Percentiles rank a stretch among this genome's conserved stretches.
Conservation (phyloP, 2,113 vertebrate genomes). For the Sinosuthora webbiana region DNA sequence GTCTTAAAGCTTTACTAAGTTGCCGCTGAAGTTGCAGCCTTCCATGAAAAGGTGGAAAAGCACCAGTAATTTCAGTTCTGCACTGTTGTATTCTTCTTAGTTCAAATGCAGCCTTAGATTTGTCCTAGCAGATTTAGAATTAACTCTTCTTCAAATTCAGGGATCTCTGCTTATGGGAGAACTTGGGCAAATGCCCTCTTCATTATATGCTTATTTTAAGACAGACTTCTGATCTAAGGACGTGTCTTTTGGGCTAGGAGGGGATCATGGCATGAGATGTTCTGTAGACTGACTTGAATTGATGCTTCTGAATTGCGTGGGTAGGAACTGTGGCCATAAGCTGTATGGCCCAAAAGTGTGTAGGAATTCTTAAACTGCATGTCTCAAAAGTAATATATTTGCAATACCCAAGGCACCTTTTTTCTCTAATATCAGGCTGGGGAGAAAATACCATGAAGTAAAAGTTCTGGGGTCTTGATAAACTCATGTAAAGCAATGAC, state of each 20-base stretch:
- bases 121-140: neutral
- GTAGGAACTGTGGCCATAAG: neutral
- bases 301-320: neutral
- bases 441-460: neutral
- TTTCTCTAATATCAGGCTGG: neutral
- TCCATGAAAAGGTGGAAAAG: neutral
- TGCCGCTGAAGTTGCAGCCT: neutral
- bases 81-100: fast-evolving
- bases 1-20: neutral
- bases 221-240: neutral
- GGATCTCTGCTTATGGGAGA: neutral
- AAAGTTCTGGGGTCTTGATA: neutral
- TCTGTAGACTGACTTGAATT: neutral
- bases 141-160: neutral
- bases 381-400: neutral
- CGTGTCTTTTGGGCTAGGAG: neutral
- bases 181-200: neutral
- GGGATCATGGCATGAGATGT: fast-evolving
- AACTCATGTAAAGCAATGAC: neutral
- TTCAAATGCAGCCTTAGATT: neutral
- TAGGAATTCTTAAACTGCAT: neutral
- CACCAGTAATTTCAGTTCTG: neutral
- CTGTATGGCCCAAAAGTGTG: neutral
- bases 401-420: too few species aligned
- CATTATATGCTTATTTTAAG: neutral